Evolutionary conservation across 2,888 invertebrate genomes (phyloP), one percentile per base, ranked within the genome.

Genomic region (Ptycholaimellus sp.): DNA sequence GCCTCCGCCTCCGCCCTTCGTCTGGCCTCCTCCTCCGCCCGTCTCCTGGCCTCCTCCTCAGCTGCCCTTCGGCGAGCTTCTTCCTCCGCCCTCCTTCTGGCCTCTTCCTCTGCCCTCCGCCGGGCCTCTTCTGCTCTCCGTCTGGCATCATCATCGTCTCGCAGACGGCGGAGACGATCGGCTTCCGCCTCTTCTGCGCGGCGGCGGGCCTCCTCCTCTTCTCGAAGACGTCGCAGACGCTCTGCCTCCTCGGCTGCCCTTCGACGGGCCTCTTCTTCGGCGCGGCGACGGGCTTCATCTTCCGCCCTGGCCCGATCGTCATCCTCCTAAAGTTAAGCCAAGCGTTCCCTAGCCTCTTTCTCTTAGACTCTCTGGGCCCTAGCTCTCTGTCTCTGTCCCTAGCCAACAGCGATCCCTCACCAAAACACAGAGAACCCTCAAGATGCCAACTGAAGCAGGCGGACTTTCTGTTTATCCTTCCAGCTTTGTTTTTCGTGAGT

Each of bases 241-340:
- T 55, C 55, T 17, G 52, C 53, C 28, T 56, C 56, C 38, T 57
- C 53, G 30, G 52, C 42, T 2, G 56, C 54, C 40, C 50, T 52
- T n/a, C 46, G 46, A 3, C 55, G 45, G 7, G 55, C 54, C 13
- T 50, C 55, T 39, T 57, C 56, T 38, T 55, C 57, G 5, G 52
- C 53, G 7, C 54, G 49, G 16, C 53, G 44, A 37, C 50, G 49
- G 27, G 47, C 52, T 36, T 55, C 56, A 30, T 53, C 54, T 35
- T 53, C 54, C 23, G 51, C 51, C 7, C 49, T 45, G 19, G 49
- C 46, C 7, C 53, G 47, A 27, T 56, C 55, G 23, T 52, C 53
- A 40, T 56, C 56, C 33, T 57, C 56, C 56, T 56, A 44, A 30
- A 53, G 50, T 20, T 20, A 23, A 31, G 21, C 2, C 19, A 16